phyloP scores from a whole-genome alignment of 1,140 invertebrate species.

The Eciton burchellii region DNA sequence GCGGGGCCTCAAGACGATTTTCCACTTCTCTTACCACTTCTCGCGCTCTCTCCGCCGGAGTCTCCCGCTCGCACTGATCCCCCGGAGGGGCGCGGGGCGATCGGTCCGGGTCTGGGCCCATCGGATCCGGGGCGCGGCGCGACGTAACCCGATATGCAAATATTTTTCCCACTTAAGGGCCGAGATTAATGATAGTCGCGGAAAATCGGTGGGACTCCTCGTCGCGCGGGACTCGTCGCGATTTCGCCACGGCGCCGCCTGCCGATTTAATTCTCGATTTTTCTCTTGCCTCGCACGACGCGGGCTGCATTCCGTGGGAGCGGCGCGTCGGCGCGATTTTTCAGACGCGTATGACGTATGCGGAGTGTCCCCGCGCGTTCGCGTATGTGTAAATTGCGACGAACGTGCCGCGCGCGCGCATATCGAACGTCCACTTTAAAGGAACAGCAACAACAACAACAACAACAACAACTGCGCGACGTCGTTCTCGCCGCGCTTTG shows the following conservation, averaged over 20 bases:
- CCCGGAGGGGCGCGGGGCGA: no score
- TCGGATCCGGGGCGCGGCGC: no score
- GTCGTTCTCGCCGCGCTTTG: background rate
- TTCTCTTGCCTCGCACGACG: conserved; percentile 69
- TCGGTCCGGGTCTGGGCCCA: no score
- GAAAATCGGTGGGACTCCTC: conserved; percentile 47
- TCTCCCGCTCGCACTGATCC: background rate
- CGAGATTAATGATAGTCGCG: conserved; percentile 78
- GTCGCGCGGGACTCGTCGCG: conserved; percentile 43
- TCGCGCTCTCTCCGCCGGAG: background rate
- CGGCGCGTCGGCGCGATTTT: conserved; percentile 10
- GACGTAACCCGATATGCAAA: conserved; percentile 80
- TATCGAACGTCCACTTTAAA: background rate
- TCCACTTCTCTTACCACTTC: conserved; percentile 51
- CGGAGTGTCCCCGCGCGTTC: background rate
- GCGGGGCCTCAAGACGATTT: conserved; percentile 58
- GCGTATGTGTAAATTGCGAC: background rate
- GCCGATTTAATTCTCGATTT: conserved; percentile 79
- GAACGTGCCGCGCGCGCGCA: background rate
- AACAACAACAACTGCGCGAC: background rate
- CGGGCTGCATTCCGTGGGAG: conserved; percentile 66
- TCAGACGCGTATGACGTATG: background rate
- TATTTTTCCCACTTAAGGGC: conserved; percentile 77
- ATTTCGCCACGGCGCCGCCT: conserved; percentile 56
- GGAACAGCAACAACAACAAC: background rate